Conservation (phyloP, 1,140 invertebrate genomes). For the Micrasema minimum region DNA sequence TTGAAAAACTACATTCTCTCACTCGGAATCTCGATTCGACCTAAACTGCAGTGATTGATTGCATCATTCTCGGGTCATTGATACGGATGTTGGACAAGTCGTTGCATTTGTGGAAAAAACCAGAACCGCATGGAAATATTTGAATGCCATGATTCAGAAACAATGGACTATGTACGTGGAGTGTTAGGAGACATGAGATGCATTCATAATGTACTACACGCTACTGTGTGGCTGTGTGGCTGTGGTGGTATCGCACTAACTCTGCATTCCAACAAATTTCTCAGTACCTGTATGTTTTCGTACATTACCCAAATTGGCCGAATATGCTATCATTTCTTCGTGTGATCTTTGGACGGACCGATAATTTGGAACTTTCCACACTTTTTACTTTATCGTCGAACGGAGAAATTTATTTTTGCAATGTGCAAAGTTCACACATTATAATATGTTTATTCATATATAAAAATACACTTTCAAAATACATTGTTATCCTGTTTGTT, state of each 20-base stretch:
- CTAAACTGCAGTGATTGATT: conserved; percentile 19
- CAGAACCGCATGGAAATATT: conserved; percentile 20
- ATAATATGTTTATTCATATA: no score
- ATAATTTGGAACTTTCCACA: no score
- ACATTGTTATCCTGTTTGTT: no score
- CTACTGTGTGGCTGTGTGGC: background rate
- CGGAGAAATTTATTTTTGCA: no score
- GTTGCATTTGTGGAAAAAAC: conserved; percentile 1
- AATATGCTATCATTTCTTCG: no score
- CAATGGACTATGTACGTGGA: conserved; percentile 12
- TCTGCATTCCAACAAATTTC: background rate
- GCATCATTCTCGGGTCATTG: conserved; percentile 8
- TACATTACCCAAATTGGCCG: no score
- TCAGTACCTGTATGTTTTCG: no score
- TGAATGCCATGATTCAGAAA: conserved; percentile 16
- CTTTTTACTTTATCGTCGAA: no score
- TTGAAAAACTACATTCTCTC: background rate
- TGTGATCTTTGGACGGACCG: no score
- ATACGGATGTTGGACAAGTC: conserved; percentile 18
- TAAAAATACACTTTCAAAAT: no score
- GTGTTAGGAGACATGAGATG: conserved; percentile 8
- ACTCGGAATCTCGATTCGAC: background rate
- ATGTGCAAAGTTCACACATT: no score
- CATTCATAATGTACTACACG: conserved; percentile 9
- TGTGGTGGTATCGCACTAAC: background rate